Base-by-base conservation (phyloP, 2,797 vertebrate genomes). In the Rhyacichthys aspro region DNA sequence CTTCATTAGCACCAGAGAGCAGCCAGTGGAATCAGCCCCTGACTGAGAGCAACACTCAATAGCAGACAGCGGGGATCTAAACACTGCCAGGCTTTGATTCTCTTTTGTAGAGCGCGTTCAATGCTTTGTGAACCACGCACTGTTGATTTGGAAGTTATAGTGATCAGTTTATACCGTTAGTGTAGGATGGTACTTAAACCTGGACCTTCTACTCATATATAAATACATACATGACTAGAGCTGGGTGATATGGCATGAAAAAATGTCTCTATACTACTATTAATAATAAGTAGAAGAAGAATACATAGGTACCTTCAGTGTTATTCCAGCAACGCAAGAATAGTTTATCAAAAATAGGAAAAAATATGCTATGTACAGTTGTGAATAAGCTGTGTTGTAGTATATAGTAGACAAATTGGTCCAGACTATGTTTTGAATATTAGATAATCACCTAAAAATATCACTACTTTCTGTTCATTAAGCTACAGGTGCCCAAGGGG, bases 1-100 rank as follows among this genome's bases (percentile, higher is more conserved):
- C 85, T 86, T 89, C 74, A 88, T 87, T 87, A 87, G 75, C 79
- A 57, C 44, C 70, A n/a, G 36, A 76, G 53, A 74, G 75, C 88
- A 86, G 77, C 72, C 78, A 55, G 69, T 72, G 59, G 76, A 89
- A 85, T 88, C 83, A 82, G 67, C 70, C 76, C 69, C 87, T 67
- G 46, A 76, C 78, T 78, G 86, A 62, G 85, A 32, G 0, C 57
- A 15, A 47, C 46, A 36, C 16, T 67, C 75, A 74, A 71, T 37
- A 61, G 66, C 44, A 65, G 58, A 77, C 81, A 81, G 76, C 81
- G 36, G 78, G 81, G 60, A 78, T 76, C 59, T 76, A 70, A 74
- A 67, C n/a, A 11, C 12, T 32, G 43, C 33, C 63, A 46, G 56
- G 66, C 74, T 80, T 77, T 83, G 62, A 82, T 83, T 80, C 58